Conservation (phyloP, 2,797 vertebrate genomes). For the Hypotaenidia okinawae region DNA sequence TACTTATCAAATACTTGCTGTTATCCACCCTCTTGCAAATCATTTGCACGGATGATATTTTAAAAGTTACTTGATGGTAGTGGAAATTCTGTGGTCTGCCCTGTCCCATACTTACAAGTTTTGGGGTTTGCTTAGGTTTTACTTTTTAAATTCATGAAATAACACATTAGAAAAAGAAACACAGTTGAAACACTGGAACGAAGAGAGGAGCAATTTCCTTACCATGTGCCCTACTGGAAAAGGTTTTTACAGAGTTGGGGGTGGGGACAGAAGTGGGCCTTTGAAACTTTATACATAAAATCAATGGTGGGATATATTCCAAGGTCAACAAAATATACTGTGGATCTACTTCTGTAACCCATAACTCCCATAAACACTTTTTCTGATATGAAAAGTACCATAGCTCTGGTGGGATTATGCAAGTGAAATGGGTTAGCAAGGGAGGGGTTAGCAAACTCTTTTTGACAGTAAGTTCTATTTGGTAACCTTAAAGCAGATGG, state of each 20-base stretch:
- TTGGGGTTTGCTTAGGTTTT: not conserved
- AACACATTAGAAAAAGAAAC: not conserved
- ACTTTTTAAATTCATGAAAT: not conserved
- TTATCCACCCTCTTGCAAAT: constrained; percentile 51
- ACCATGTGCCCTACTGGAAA: not conserved
- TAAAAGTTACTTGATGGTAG: not conserved
- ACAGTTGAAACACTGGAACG: not conserved
- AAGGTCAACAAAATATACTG: not conserved
- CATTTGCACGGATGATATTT: constrained; percentile 2
- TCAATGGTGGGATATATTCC: constrained; percentile 34
- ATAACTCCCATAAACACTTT: not conserved
- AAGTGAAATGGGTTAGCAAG: not conserved
- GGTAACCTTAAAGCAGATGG: not conserved
- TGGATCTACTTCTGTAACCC: not conserved
- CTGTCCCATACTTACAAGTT: not conserved
- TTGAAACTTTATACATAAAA: not conserved
- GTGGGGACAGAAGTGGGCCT: not conserved
- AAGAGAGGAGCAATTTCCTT: not conserved
- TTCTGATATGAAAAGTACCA: not conserved
- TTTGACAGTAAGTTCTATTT: not conserved
- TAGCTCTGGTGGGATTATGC: not conserved
- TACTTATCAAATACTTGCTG: constrained; percentile 68
- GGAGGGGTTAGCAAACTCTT: not conserved
- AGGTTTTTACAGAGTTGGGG: not conserved
- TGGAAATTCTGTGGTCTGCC: not conserved